A percentile compares a stretch with the other conserved stretches of the same genome.
Evolutionary conservation across 2,113 vertebrate species (phyloP).

Genomic region (Dipodomys ordii): DNA sequence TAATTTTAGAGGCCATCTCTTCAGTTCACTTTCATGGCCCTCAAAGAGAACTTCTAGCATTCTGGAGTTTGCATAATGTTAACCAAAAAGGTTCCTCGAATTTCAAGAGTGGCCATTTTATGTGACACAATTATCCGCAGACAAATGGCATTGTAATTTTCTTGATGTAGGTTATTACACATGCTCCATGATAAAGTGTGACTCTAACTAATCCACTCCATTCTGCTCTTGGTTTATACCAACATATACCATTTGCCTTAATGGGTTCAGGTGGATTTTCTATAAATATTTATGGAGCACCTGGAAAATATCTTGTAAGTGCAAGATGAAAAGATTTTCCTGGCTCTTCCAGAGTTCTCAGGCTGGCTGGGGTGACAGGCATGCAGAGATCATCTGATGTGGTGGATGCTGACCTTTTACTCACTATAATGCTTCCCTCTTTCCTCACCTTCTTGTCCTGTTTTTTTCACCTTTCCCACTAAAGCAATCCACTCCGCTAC

Average conservation of each 20-base stretch:
- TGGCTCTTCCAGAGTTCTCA: not conserved
- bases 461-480: not conserved
- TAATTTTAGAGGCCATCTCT: not conserved
- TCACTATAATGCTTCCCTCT: not conserved
- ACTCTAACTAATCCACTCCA: not conserved
- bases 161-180: not conserved
- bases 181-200: not conserved
- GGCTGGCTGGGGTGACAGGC: not conserved
- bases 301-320: not conserved
- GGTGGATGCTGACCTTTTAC: not conserved
- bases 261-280: not conserved
- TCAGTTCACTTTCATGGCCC: not conserved
- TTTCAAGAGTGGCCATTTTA: constrained; percentile 4
- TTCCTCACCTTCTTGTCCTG: not conserved
- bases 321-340: not conserved
- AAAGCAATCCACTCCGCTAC: not conserved
- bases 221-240: not conserved
- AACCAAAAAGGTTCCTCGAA: not conserved
- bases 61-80: constrained; percentile 22
- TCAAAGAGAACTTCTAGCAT: constrained; percentile 12
- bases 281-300: constrained; percentile 26
- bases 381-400: not conserved
- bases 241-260: not conserved
- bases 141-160: constrained; percentile 10
- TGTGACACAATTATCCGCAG: not conserved